phyloP scores from a whole-genome alignment of 2,888 invertebrate species.

The Erpobdella octoculata region DNA sequence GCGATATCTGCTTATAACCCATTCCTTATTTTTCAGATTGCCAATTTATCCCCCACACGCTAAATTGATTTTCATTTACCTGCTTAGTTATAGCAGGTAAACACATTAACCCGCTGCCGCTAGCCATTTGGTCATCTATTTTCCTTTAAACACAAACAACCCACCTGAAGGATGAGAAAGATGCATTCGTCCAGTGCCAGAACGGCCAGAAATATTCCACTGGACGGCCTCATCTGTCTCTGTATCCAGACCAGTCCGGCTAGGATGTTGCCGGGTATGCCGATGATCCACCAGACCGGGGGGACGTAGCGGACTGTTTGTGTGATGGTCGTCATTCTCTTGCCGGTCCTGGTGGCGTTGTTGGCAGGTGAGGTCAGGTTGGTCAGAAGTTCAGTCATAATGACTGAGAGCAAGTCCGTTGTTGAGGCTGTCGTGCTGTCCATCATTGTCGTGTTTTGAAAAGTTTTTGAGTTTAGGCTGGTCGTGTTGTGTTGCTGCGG shows the following conservation, averaged over 20 bases:
- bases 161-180: slow-evolving; percentile 45
- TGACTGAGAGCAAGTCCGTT: background rate
- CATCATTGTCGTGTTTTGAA: background rate
- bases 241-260: slow-evolving; percentile 49
- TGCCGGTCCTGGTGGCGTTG: background rate
- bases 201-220: slow-evolving; percentile 49
- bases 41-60: no score
- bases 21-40: no score
- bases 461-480: background rate
- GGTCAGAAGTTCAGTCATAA: background rate
- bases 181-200: slow-evolving; percentile 47
- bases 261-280: slow-evolving; percentile 49
- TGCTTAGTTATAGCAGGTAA: no score
- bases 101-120: no score
- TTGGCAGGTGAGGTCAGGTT: background rate
- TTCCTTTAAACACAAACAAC: no score
- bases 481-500: background rate
- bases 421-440: background rate
- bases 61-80: no score
- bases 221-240: slow-evolving; percentile 50
- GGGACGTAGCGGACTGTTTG: slow-evolving; percentile 42
- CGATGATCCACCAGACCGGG: slow-evolving; percentile 46
- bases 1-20: no score
- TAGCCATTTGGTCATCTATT: no score
- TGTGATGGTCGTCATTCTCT: background rate